Evolutionary conservation across 2,797 vertebrate genomes (phyloP).

Genomic region (Sphaeramia orbicularis): DNA sequence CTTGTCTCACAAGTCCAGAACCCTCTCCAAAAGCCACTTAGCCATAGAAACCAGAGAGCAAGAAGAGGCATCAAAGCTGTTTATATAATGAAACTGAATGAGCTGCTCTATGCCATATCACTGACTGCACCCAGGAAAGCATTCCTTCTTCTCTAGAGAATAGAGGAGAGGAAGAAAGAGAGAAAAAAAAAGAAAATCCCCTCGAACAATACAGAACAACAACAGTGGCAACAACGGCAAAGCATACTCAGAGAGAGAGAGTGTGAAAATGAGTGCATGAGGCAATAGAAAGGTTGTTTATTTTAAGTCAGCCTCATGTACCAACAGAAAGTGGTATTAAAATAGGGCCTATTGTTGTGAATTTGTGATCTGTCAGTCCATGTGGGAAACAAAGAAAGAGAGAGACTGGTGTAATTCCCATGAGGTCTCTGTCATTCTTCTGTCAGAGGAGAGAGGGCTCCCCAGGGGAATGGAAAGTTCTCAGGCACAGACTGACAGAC

Average conservation of each 20-base stretch:
- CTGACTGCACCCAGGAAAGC: constrained; percentile 79
- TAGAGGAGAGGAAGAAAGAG: constrained; percentile 67
- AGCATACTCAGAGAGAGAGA: constrained; percentile 60
- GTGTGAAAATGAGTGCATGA: constrained; percentile 63
- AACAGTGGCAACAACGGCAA: constrained; percentile 69
- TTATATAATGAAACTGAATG: constrained; percentile 84
- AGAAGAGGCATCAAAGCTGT: constrained; percentile 82
- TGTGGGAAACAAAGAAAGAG: constrained; percentile 65
- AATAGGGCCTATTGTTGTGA: constrained; percentile 80
- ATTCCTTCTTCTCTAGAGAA: constrained; percentile 74
- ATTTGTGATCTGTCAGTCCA: constrained; percentile 79
- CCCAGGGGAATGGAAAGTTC: constrained; percentile 75
- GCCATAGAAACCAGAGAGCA: constrained; percentile 72
- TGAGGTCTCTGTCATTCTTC: constrained; percentile 76
- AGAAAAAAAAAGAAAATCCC: constrained; percentile 63
- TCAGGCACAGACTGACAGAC: constrained; percentile 68
- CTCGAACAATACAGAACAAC: constrained; percentile 78
- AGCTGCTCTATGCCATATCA: constrained; percentile 77
- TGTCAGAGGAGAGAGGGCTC: constrained; percentile 76
- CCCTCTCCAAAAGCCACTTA: constrained; percentile 83
- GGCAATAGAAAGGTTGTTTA: constrained; percentile 80
- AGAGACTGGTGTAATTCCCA: constrained; percentile 69
- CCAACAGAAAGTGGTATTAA: constrained; percentile 78
- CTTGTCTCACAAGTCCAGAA: constrained; percentile 74
- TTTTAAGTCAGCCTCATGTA: constrained; percentile 81